Conservation (phyloP, 2,888 invertebrate genomes). For the Heliothis peltigera region DNA sequence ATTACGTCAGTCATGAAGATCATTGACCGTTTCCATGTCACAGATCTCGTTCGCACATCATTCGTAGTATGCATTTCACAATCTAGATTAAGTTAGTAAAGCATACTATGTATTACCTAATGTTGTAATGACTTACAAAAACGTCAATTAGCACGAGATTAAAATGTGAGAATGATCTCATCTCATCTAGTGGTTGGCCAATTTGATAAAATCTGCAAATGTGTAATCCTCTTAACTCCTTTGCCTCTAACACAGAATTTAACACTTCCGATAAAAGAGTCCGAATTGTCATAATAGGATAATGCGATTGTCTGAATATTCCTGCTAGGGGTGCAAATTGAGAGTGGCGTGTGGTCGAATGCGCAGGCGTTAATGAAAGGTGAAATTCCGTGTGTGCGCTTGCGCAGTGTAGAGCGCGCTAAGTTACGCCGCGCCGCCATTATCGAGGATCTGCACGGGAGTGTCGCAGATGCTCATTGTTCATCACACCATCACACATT, state of each 20-base stretch:
- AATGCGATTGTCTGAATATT: conserved; percentile 6
- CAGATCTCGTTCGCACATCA: conserved; percentile 28
- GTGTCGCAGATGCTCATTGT: conserved; percentile 67
- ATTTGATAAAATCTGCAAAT: conserved; percentile 44
- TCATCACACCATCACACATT: conserved; percentile 71
- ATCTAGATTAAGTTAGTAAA: conserved; percentile 42
- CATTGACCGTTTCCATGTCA: conserved; percentile 29
- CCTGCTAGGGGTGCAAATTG: conserved; percentile 41
- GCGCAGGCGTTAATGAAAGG: conserved; percentile 55
- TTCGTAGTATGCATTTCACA: conserved; percentile 32
- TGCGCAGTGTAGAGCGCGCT: conserved; percentile 49
- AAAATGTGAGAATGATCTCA: conserved; percentile 31
- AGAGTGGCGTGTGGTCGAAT: conserved; percentile 53
- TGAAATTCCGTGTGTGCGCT: conserved; percentile 44
- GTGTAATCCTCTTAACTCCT: conserved; percentile 41
- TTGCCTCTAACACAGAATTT: conserved; percentile 33
- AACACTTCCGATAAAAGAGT: conserved; percentile 43
- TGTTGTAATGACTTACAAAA: conserved; percentile 56
- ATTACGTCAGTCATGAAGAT: conserved; percentile 37
- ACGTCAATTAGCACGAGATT: conserved; percentile 48
- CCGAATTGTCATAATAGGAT: conserved; percentile 9
- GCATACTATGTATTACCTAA: conserved; percentile 41
- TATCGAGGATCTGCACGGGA: conserved; percentile 64
- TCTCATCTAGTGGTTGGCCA: conserved; percentile 25
- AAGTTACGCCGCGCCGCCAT: conserved; percentile 63